Evolutionary conservation across 2,113 vertebrate genomes (phyloP).

Genomic region (Siniperca chuatsi): DNA sequence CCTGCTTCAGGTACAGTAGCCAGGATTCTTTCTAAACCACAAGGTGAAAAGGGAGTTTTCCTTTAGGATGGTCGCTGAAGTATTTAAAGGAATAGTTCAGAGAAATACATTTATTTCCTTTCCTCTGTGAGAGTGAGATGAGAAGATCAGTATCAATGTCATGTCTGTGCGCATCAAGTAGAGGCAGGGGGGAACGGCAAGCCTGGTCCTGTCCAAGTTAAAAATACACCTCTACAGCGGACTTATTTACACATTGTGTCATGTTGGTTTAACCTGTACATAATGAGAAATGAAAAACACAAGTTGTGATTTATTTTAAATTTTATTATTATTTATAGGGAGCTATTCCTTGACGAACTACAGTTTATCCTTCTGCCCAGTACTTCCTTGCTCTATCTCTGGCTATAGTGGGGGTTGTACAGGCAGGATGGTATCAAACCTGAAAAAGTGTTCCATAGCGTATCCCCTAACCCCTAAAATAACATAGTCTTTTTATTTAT

Average conservation of each 20-base stretch:
- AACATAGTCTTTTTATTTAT: no score
- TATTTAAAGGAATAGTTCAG: neutral
- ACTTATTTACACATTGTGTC: no score
- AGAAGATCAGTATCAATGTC: no score
- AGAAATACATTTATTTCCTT: neutral
- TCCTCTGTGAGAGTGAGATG: neutral
- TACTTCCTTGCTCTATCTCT: no score
- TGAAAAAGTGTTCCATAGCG: no score
- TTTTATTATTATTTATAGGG: no score
- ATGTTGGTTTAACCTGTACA: neutral
- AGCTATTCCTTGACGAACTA: no score
- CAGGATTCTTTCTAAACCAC: neutral
- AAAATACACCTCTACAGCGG: neutral
- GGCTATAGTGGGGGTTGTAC: neutral
- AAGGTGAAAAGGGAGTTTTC: neutral
- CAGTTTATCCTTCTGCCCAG: no score
- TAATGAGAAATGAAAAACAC: neutral
- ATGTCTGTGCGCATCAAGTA: neutral
- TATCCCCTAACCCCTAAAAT: neutral
- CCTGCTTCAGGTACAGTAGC: neutral
- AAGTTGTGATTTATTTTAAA: no score
- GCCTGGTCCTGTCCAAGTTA: neutral
- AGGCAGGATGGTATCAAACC: neutral
- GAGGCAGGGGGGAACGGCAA: neutral
- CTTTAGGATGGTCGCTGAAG: neutral